These are phyloP conservation scores for Saccopteryx leptura DNA, from an alignment of 2,113 vertebrate species.

Conservation along the genomic window DNA sequence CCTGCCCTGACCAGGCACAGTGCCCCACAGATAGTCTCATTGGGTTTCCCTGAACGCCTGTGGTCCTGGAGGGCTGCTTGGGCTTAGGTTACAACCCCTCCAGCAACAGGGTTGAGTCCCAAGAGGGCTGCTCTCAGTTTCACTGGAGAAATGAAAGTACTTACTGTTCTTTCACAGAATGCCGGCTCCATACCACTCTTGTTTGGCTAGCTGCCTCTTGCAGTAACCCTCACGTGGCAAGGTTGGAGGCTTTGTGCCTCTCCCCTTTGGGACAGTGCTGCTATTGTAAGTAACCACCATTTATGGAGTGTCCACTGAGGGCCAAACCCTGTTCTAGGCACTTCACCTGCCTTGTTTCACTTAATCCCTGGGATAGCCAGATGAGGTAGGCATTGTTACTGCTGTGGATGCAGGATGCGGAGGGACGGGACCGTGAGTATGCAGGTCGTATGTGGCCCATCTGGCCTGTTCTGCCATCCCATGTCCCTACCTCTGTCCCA, in stretches of 20 bases:
- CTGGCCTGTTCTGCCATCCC: neutral
- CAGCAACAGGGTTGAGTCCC: conserved; percentile 17
- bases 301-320: neutral
- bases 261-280: neutral
- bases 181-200: neutral
- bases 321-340: neutral
- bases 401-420: too few species aligned
- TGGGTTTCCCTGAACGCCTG: conserved; percentile 18
- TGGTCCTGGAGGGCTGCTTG: neutral
- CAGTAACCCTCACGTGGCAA: neutral
- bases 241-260: neutral
- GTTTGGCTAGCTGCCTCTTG: neutral
- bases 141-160: conserved; percentile 42
- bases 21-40: conserved; percentile 45
- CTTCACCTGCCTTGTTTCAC: neutral
- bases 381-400: neutral
- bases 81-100: conserved; percentile 56
- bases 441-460: neutral
- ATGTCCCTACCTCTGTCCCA: neutral
- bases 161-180: conserved; percentile 42
- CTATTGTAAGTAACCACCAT: neutral
- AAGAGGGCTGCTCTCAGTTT: conserved; percentile 10
- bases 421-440: neutral
- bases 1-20: conserved; percentile 33
- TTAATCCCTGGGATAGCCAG: neutral